Evolutionary conservation across 2,113 vertebrate genomes (phyloP), one percentile per base, ranked within the genome.

Genomic region (Scophthalmus maximus): DNA sequence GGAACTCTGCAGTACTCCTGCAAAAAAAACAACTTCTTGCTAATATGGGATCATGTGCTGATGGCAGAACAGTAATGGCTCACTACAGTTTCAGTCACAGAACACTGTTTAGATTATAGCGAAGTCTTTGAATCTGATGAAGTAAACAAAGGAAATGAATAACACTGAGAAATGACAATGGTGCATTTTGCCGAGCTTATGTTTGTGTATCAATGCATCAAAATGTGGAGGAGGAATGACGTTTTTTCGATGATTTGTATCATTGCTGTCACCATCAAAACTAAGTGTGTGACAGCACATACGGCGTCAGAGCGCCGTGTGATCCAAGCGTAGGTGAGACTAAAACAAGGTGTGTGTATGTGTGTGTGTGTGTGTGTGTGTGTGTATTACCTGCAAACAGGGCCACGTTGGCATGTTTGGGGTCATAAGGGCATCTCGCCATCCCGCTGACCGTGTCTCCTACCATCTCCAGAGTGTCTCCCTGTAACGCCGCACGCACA

Each of bases 361-460:
- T n/a, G n/a, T n/a, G n/a, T n/a, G n/a, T n/a, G n/a, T n/a, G n/a
- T n/a, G n/a, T n/a, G n/a, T n/a, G n/a, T n/a, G n/a, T n/a, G n/a
- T 11, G 58, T 0, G 17, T 2, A 84, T 90, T 86, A 98, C 98
- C 98, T 81, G 98, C 96, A 85, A 98, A 98, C 42, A 97, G 92
- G 61, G 96, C 98, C 3, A 99, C 96, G 2, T 98, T 99, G 84
- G 96, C 96, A 0, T 99, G 97, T 82, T 96, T 98, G 62, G 97
- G 97, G 78, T 99, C 98, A 0, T 99, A 99, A 0, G 97, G 97
- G 71, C 97, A 99, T 5, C 97, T 94, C 0, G 97, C 97, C 97
- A 99, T 99, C 29, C 97, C 97, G 0, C 96, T 98, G 86, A 99
- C 94, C 26, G 94, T 93, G 85, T 98, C 96, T 42, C 96, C 96